Base-by-base conservation (phyloP, 1,140 invertebrate species). In the Drosophila azteca region DNA sequence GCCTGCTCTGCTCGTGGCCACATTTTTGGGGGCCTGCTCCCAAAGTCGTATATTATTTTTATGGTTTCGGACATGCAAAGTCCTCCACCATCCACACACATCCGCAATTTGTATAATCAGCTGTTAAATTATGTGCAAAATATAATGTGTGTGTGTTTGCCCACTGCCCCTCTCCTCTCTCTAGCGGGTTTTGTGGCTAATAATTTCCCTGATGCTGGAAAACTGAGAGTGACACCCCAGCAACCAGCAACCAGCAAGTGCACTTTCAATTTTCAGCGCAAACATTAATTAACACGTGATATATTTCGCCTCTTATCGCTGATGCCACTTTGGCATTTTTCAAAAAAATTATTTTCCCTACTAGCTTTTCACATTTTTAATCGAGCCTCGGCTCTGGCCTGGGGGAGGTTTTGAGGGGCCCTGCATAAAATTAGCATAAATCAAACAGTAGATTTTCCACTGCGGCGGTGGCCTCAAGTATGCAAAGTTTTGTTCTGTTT, bases 251-350 rank as follows among this genome's bases (percentile, higher is more conserved):
- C 29, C 41, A n/a, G 20, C 8, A 45, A 31, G 46, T 46, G 55
- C 35, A 78, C 66, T 74, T 80, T 85, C 77, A 85, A 85, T 85
- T 85, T 85, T 52, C 62, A 74, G 70, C 68, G 76, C 50, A 85
- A 66, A 80, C 77, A 87, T 88, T 73, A 83, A 83, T 87, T 87
- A 83, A 81, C 83, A 87, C 83, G 83, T 87, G 82, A 87, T 87
- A 82, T 75, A 82, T 81, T 74, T 82, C 41, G 52, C 24, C 22
- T 35, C 48, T 74, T 87, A 87, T 85, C 82, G 59, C 52, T 39
- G 69, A 81, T 82, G 62, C 26, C 43, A 62, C 77, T 84, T 85
- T 72, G 71, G 62, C 67, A 84, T 85, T 83, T 74, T 78, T 81
- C 74, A 77, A 50, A 54, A 50, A 54, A 73, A 58, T 61, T 65